These are phyloP conservation scores for Crypturellus undulatus DNA, from an alignment of 2,113 vertebrate species.

Conservation along the genomic window DNA sequence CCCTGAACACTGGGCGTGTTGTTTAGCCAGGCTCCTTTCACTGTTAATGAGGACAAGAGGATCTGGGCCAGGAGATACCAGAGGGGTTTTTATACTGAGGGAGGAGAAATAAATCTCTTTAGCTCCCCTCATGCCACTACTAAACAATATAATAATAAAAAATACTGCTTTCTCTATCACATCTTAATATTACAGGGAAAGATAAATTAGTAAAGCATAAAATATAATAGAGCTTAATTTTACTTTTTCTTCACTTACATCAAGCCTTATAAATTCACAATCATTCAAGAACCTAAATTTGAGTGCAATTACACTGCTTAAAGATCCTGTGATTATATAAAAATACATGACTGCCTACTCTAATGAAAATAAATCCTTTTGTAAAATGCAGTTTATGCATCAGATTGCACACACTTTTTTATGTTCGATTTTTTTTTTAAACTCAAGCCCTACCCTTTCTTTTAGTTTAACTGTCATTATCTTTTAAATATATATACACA, in stretches of 20 bases:
- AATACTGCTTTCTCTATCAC: not conserved
- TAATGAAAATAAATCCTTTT: not conserved
- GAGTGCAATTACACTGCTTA: not conserved
- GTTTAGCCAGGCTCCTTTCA: not conserved
- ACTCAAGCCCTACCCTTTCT: conserved; percentile 10
- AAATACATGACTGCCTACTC: not conserved
- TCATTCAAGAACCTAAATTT: not conserved
- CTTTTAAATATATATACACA: conserved; percentile 6
- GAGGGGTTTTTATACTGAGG: not conserved
- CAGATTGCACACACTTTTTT: not conserved
- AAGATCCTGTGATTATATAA: not conserved
- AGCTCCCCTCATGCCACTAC: not conserved
- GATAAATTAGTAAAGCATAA: conserved; percentile 52
- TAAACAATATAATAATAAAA: not conserved
- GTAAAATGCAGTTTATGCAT: not conserved
- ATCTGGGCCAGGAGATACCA: not conserved
- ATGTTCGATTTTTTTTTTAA: not conserved
- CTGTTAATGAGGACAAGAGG: not conserved
- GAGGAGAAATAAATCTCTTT: not conserved
- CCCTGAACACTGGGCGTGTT: accelerated
- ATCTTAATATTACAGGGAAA: not conserved
- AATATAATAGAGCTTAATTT: not conserved
- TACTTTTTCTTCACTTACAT: not conserved
- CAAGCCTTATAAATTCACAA: conserved; percentile 11
- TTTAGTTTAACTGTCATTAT: conserved; percentile 25